Evolutionary conservation across 2,113 vertebrate genomes (phyloP).

Genomic region (Festucalex cinctus): DNA sequence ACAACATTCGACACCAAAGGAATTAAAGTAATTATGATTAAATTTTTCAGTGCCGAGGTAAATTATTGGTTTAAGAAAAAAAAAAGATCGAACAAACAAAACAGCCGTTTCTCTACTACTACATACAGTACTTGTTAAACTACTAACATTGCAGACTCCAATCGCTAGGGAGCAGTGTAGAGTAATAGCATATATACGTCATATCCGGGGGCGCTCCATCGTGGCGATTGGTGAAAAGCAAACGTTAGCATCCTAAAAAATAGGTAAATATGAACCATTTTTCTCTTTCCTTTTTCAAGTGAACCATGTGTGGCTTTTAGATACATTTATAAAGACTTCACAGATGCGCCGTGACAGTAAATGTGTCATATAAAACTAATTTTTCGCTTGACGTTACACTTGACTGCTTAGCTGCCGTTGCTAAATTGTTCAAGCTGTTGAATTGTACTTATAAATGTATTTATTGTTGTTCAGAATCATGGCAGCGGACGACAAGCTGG

Average conservation of each 20-base stretch:
- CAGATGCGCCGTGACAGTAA: background rate
- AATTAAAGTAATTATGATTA: background rate
- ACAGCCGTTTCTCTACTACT: no score
- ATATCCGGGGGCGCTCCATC: slow-evolving; percentile 21
- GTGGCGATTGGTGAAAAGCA: background rate
- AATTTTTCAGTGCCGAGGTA: no score
- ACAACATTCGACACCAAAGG: background rate
- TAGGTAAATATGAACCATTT: background rate
- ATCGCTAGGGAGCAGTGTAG: slow-evolving; percentile 27
- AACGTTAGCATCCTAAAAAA: background rate
- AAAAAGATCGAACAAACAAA: background rate
- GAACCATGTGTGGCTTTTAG: background rate
- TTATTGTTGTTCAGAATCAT: slow-evolving; percentile 36
- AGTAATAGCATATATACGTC: background rate
- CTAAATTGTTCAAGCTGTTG: background rate
- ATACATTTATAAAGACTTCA: background rate
- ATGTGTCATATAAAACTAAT: background rate
- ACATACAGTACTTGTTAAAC: background rate
- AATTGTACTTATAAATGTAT: background rate
- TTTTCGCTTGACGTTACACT: background rate
- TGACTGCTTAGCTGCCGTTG: background rate
- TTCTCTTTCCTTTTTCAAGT: background rate
- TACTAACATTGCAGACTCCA: background rate
- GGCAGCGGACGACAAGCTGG: slow-evolving; percentile 64
- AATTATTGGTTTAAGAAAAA: background rate